Conservation (phyloP, 1,140 invertebrate genomes). For the Adelges cooleyi region DNA sequence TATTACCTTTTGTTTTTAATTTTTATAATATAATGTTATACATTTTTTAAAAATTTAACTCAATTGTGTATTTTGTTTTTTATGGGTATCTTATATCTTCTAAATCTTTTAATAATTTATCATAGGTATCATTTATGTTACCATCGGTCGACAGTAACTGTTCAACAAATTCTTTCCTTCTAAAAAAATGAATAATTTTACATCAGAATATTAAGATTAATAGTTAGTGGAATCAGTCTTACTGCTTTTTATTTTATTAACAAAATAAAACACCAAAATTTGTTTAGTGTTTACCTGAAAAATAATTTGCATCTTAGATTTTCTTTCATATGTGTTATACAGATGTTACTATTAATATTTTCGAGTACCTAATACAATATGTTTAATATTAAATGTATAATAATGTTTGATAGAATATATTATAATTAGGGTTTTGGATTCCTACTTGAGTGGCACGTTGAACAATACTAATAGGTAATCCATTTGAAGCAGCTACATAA, state of each 20-base stretch:
- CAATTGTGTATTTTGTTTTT: background rate
- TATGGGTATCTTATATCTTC: conserved; percentile 13
- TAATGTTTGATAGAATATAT: too few species aligned
- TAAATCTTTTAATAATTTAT: background rate
- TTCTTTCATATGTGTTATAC: background rate
- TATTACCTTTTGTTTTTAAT: too few species aligned
- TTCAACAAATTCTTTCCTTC: background rate
- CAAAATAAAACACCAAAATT: too few species aligned
- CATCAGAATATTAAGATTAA: background rate
- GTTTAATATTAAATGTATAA: too few species aligned
- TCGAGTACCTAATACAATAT: conserved; percentile 1
- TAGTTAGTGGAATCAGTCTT: too few species aligned
- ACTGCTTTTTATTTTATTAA: too few species aligned
- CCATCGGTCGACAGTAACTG: background rate
- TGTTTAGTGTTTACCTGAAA: conserved; percentile 4
- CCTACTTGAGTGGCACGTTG: conserved; percentile 28
- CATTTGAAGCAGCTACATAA: conserved; percentile 42
- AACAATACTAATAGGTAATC: conserved; percentile 33
- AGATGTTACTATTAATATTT: background rate
- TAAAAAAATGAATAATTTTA: background rate
- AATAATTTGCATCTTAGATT: conserved; percentile 23
- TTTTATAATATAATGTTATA: too few species aligned
- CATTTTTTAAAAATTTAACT: too few species aligned
- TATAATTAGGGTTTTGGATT: background rate
- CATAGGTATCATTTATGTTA: background rate